Evolutionary conservation across 1,140 invertebrate species (phyloP).

Genomic region (Heliconius congener): DNA sequence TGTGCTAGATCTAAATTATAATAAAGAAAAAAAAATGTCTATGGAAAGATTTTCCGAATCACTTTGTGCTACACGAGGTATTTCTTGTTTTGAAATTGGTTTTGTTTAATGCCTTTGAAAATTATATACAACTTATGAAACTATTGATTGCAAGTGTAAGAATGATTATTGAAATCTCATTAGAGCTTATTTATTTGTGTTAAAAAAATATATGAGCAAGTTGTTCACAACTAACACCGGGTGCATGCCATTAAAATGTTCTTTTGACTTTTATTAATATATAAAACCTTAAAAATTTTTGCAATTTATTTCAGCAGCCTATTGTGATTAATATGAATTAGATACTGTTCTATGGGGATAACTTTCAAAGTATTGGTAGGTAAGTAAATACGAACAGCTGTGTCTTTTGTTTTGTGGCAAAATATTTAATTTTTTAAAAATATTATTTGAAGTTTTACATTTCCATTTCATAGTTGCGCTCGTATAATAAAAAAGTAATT

Average conservation of each 20-base stretch:
- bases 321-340: slow-evolving; percentile 46
- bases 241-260: slow-evolving; percentile 40
- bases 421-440: neutral
- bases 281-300: slow-evolving; percentile 29
- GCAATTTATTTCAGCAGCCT: slow-evolving; percentile 43
- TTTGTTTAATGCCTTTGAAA: slow-evolving; percentile 9
- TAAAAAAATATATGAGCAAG: slow-evolving; percentile 25
- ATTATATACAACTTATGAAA: neutral
- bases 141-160: neutral
- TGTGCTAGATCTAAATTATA: neutral
- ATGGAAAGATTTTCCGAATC: slow-evolving; percentile 32
- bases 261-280: slow-evolving; percentile 28
- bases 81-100: slow-evolving; percentile 37
- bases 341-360: slow-evolving; percentile 52
- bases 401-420: slow-evolving; percentile 9
- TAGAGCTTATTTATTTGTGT: slow-evolving; percentile 18
- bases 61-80: slow-evolving; percentile 34
- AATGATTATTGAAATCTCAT: slow-evolving; percentile 8
- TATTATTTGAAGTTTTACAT: neutral
- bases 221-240: slow-evolving; percentile 33
- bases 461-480: neutral
- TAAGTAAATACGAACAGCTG: slow-evolving; percentile 42
- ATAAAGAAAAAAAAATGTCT: slow-evolving; percentile 15
- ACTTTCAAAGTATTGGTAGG: slow-evolving; percentile 44
- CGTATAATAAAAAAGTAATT: neutral